These are phyloP conservation scores for Fulica atra DNA, from an alignment of 2,113 vertebrate genomes.

Conservation along the genomic window DNA sequence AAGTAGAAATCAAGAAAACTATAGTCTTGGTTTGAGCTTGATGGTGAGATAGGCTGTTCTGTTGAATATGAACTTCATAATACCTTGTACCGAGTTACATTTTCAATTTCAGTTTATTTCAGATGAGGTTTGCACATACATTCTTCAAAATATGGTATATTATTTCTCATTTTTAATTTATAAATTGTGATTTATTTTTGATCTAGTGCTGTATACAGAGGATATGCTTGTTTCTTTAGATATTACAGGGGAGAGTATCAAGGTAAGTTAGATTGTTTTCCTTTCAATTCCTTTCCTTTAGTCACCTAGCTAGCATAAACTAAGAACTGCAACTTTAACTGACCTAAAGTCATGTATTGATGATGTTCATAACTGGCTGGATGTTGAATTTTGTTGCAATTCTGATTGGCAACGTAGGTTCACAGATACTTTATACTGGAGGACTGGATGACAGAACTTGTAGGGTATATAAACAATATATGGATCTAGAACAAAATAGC, in stretches of 20 bases:
- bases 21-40: background rate
- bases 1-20: conserved; percentile 30
- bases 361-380: background rate
- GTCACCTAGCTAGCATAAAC: conserved; percentile 4
- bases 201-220: background rate
- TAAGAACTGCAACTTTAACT: conserved; percentile 9
- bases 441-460: background rate
- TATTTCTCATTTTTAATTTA: conserved; percentile 20
- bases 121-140: background rate
- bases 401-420: background rate
- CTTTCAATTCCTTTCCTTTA: conserved; percentile 10
- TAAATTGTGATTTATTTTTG: conserved; percentile 1
- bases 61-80: background rate
- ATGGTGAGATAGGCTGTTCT: background rate
- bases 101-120: conserved; percentile 36
- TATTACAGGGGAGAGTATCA: background rate
- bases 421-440: background rate
- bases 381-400: background rate
- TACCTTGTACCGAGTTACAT: background rate
- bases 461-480: background rate
- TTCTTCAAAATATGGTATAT: conserved; percentile 21
- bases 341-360: background rate
- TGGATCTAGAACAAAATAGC: background rate
- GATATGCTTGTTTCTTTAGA: background rate
- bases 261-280: background rate